Base-by-base conservation (phyloP, 2,113 vertebrate genomes). In the Romanogobio albipinnatus region DNA sequence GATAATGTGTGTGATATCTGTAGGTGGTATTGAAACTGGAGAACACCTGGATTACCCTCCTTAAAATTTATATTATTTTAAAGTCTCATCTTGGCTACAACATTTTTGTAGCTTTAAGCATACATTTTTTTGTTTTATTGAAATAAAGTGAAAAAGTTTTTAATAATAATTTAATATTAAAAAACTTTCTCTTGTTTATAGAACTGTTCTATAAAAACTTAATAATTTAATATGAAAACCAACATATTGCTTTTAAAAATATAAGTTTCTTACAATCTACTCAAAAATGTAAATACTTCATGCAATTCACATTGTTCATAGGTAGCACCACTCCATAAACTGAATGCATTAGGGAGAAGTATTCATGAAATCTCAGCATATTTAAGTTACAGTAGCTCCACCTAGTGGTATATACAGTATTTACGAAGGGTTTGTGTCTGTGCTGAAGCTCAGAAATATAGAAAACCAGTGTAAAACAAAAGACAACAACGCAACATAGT, bases 401-500 rank as follows among this genome's bases (percentile, higher is more conserved):
- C 33, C 82, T 64, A 43, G 82, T 80, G 86, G 75, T 80, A 19
- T 15, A 11, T 36, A 36, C 45, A 49, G 24, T 47, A 33, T 71
- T n/a, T 17, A n/a, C 26, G 29, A 33, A 33, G 75, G 11, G 13
- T 26, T 64, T 36, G 29, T 8, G 9, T 47, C 26, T 22, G 33
- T 1, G 3, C 8, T 36, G 7, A 33, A 62, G 6, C 11, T 75
- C 6, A 74, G 13, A 39, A 36, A 76, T 29, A 78, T 24, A 53
- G 36, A 78, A 56, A 64, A 33, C 56, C 39, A 19, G 61, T 45
- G 4, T 53, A 53, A 22, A 45, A 62, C 11, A 64, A 43, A 47
- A 64, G 1, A 47, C 59, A 39, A 17, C 10, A 39, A 53, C 24
- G 6, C 17, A 76, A 22, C 47, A 56, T 56, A 11, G 36, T 70